Conservation (phyloP, 2,888 invertebrate genomes). For the Callyntrura guangdongensis region DNA sequence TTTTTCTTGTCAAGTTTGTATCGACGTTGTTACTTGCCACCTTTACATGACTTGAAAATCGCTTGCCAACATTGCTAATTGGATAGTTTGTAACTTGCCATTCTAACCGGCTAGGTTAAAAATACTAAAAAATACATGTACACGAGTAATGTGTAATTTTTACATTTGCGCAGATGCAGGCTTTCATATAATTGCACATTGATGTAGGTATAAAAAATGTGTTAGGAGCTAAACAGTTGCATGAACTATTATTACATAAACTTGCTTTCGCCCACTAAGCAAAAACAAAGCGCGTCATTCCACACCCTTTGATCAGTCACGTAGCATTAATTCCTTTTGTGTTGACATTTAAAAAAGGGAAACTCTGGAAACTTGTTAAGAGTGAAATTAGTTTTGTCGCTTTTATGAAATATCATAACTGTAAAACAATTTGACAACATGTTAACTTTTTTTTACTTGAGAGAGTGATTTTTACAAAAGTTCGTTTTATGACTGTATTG, state of each 20-base stretch:
- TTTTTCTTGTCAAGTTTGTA: too few relatives aligned
- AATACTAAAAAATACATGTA: background rate
- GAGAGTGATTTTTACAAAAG: constrained; percentile 43
- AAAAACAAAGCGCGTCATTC: constrained; percentile 27
- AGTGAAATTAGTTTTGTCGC: constrained; percentile 64
- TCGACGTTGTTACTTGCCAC: too few relatives aligned
- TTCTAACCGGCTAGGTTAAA: too few relatives aligned
- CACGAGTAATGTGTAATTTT: background rate
- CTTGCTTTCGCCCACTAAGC: constrained; percentile 4
- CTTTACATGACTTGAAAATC: too few relatives aligned
- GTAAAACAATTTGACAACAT: constrained; percentile 61
- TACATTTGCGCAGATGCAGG: background rate
- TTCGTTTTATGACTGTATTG: constrained; percentile 15
- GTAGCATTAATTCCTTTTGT: constrained; percentile 52
- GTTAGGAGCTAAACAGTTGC: constrained; percentile 15
- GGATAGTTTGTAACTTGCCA: too few relatives aligned
- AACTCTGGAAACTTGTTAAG: constrained; percentile 75
- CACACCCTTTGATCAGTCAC: constrained; percentile 72
- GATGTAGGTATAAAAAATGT: background rate
- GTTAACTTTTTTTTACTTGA: constrained; percentile 35
- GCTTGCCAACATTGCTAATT: too few relatives aligned
- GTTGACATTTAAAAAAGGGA: constrained; percentile 53
- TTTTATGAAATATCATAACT: constrained; percentile 24
- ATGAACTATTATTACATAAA: background rate
- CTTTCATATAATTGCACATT: background rate